Conservation (phyloP, 2,888 invertebrate genomes). For the Meteorus colon region DNA sequence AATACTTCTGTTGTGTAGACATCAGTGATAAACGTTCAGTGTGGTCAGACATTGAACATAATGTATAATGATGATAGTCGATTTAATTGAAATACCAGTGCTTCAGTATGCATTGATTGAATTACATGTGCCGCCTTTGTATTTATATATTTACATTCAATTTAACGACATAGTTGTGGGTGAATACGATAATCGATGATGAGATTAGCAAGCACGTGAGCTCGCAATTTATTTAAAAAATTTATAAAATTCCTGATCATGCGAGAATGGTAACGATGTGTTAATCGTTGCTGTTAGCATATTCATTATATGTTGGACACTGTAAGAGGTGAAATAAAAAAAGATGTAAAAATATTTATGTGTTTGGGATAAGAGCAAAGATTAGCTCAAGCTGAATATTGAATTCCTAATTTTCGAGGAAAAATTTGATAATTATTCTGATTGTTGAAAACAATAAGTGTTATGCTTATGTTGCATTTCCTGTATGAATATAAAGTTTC, state of each 20-base stretch:
- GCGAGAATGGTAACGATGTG: neutral
- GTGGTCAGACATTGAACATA: neutral
- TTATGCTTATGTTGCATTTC: too few relatives aligned
- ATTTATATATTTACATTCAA: neutral
- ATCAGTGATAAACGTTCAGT: neutral
- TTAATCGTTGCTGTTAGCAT: neutral
- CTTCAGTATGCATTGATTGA: neutral
- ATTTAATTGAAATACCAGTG: too few relatives aligned
- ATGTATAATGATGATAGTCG: too few relatives aligned
- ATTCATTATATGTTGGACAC: too few relatives aligned
- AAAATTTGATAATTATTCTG: too few relatives aligned
- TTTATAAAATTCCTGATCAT: conserved; percentile 15
- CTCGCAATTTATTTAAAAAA: conserved; percentile 14
- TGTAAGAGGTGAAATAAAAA: too few relatives aligned
- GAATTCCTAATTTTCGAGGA: too few relatives aligned
- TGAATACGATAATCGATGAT: conserved; percentile 36
- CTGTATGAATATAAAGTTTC: too few relatives aligned
- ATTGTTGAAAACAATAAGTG: too few relatives aligned
- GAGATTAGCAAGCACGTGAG: conserved; percentile 36
- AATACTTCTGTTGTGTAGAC: neutral
- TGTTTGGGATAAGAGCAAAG: too few relatives aligned
- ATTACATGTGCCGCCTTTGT: neutral
- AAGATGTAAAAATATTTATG: too few relatives aligned
- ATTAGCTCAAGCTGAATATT: too few relatives aligned
- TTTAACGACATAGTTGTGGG: neutral